Evolutionary conservation across 2,888 invertebrate species (phyloP).

Genomic region (Nomada fabriciana): DNA sequence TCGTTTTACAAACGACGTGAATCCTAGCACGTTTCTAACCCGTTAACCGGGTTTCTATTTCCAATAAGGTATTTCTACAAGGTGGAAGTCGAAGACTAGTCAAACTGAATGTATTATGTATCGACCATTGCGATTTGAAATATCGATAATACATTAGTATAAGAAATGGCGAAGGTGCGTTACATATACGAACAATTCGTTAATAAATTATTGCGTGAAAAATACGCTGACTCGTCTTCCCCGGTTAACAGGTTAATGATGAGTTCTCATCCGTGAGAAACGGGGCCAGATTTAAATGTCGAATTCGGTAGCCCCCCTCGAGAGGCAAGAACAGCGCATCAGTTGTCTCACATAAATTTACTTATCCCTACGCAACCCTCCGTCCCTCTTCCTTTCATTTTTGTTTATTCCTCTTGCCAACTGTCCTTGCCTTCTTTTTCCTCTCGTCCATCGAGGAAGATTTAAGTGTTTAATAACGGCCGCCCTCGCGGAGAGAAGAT

Average conservation of each 20-base stretch:
- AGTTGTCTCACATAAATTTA: constrained; percentile 65
- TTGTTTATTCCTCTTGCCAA: constrained; percentile 54
- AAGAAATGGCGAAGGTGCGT: too few relatives aligned
- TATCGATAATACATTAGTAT: too few relatives aligned
- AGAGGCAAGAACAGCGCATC: constrained; percentile 47
- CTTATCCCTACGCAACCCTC: constrained; percentile 51
- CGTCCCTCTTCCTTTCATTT: constrained; percentile 33
- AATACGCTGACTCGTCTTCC: too few relatives aligned
- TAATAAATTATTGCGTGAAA: too few relatives aligned
- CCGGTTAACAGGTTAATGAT: background rate
- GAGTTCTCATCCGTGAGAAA: constrained; percentile 3
- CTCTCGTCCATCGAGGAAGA: constrained; percentile 68
- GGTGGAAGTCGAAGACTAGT: too few relatives aligned
- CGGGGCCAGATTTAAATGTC: constrained; percentile 44
- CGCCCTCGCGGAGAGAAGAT: constrained; percentile 47
- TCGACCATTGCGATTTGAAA: too few relatives aligned
- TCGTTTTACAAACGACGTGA: background rate
- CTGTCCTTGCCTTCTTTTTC: constrained; percentile 24
- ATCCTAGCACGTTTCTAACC: background rate
- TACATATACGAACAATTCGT: too few relatives aligned
- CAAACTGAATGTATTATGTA: too few relatives aligned
- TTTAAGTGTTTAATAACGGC: constrained; percentile 79
- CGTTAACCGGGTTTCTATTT: too few relatives aligned
- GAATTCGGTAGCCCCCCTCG: constrained; percentile 43
- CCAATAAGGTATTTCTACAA: too few relatives aligned